These are phyloP conservation scores for Tilapia sparmanii DNA, from an alignment of 2,113 vertebrate genomes.

Conservation along the genomic window DNA sequence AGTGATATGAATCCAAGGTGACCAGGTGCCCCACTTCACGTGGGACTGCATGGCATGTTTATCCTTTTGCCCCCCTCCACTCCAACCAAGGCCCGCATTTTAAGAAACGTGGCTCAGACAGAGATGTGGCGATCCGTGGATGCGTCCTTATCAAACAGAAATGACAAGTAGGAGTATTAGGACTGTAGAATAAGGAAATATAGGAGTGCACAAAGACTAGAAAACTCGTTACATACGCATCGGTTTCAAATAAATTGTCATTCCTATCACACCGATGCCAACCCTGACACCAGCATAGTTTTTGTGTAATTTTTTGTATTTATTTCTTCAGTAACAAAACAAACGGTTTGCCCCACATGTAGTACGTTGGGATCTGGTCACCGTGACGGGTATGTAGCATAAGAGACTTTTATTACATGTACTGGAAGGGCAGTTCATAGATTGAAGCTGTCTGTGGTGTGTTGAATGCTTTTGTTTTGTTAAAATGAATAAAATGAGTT, in stretches of 20 bases:
- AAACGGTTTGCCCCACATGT: background rate
- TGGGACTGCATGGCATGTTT: background rate
- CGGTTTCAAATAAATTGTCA: background rate
- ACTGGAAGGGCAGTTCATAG: constrained; percentile 13
- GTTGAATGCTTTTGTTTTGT: background rate
- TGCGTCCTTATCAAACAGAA: background rate
- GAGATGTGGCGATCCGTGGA: background rate
- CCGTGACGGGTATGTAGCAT: background rate
- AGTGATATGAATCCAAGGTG: background rate
- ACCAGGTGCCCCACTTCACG: background rate
- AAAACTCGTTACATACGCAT: background rate
- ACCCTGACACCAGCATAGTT: background rate
- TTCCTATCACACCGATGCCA: background rate
- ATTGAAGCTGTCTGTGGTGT: background rate
- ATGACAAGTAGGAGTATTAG: background rate
- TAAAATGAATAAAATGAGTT: constrained; percentile 17
- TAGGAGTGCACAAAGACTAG: background rate
- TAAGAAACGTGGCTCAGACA: background rate
- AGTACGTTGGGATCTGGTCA: background rate
- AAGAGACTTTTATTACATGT: background rate
- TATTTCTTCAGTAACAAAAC: background rate
- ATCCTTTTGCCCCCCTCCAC: too few relatives aligned
- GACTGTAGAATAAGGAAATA: background rate
- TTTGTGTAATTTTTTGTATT: background rate
- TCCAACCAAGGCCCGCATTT: background rate